These are phyloP conservation scores for Etia nguti DNA, from an alignment of 2,113 vertebrate species.

Conservation along the genomic window DNA sequence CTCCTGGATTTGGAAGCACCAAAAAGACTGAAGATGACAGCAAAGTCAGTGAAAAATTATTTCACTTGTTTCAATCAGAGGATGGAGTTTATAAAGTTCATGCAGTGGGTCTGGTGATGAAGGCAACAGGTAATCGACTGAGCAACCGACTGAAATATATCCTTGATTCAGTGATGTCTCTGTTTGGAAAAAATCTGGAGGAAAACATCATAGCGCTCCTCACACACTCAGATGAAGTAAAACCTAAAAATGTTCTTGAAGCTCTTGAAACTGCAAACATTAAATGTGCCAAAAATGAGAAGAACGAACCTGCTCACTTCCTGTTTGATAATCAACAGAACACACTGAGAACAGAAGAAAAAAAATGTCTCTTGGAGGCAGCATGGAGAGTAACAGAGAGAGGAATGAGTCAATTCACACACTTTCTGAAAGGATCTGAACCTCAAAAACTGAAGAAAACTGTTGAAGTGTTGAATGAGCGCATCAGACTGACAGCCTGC, in stretches of 20 bases:
- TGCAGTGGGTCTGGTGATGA: constrained; percentile 22
- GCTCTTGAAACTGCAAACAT: too few relatives aligned
- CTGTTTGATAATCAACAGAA: not conserved
- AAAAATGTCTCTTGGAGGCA: too few relatives aligned
- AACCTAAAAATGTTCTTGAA: too few relatives aligned
- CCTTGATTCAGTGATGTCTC: not conserved
- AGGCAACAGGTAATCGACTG: not conserved
- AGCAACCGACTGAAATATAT: not conserved
- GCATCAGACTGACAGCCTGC: too few relatives aligned
- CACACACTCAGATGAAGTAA: too few relatives aligned
- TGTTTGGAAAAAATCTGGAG: too few relatives aligned
- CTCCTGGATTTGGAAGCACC: too few relatives aligned
- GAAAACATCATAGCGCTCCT: too few relatives aligned
- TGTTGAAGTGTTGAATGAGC: too few relatives aligned
- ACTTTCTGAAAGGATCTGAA: not conserved
- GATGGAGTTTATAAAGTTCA: not conserved
- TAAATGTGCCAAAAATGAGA: too few relatives aligned
- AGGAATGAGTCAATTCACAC: not conserved
- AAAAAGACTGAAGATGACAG: too few relatives aligned
- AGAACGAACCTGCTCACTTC: not conserved
- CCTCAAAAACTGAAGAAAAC: not conserved
- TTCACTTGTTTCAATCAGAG: not conserved
- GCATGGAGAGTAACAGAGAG: not conserved
- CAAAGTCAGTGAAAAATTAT: not conserved
- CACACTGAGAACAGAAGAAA: not conserved